phyloP scores from a whole-genome alignment of 2,888 invertebrate species.

The Piscicola geometra region DNA sequence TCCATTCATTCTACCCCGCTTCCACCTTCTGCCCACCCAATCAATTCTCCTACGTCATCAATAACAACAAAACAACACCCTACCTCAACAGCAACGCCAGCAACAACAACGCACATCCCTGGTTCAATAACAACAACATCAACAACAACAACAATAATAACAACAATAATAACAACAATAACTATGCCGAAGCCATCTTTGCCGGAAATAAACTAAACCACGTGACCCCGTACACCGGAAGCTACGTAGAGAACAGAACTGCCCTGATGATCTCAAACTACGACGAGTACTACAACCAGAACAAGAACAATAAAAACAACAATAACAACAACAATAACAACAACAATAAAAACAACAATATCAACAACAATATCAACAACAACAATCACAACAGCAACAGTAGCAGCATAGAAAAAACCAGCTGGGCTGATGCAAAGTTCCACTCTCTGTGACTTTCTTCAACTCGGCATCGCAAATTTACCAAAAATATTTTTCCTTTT shows the following conservation, averaged over 20 bases:
- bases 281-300: neutral
- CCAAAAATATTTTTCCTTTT: neutral
- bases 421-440: neutral
- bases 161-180: neutral
- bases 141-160: neutral
- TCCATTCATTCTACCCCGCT: neutral
- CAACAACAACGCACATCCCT: neutral
- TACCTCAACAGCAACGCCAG: neutral
- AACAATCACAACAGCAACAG: too few species aligned
- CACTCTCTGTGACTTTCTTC: neutral
- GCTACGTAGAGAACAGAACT: neutral
- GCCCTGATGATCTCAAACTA: neutral
- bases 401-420: neutral
- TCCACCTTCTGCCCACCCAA: too few species aligned
- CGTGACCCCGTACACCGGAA: neutral
- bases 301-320: neutral
- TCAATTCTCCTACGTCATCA: too few species aligned
- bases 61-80: neutral
- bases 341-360: neutral
- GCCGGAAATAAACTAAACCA: neutral
- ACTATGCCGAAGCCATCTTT: neutral
- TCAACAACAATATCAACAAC: too few species aligned
- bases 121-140: neutral
- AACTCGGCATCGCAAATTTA: neutral
- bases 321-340: slow-evolving; percentile 5